phyloP scores from a whole-genome alignment of 2,797 vertebrate species.

The Protonibea diacanthus region DNA sequence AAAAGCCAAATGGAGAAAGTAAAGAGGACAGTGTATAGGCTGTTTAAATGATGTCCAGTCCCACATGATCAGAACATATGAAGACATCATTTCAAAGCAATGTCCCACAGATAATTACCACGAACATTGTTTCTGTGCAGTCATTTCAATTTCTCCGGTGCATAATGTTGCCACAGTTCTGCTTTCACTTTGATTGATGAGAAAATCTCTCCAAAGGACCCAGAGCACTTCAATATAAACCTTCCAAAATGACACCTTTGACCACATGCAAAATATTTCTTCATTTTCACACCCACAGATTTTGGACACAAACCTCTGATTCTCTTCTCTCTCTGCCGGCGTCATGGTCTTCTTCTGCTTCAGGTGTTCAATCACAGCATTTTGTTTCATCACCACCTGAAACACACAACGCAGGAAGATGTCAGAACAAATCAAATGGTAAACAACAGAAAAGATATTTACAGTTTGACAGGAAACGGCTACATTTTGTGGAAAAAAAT shows the following conservation, averaged over 20 bases:
- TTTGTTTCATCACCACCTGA: slow-evolving; percentile 99
- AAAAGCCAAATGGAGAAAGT: slow-evolving; percentile 9
- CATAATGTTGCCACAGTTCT: neutral
- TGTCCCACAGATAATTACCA: neutral
- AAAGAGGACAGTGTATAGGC: neutral
- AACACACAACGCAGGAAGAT: neutral
- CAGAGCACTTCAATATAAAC: slow-evolving; percentile 14
- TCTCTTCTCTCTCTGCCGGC: slow-evolving; percentile 95
- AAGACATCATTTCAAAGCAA: neutral
- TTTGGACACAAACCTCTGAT: slow-evolving; percentile 90
- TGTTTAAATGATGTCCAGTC: neutral
- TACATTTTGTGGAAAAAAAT: neutral
- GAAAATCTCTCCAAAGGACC: slow-evolving; percentile 20
- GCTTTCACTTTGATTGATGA: neutral
- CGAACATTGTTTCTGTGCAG: neutral
- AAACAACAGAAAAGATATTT: neutral
- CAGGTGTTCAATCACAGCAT: slow-evolving; percentile 96
- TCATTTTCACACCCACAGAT: neutral
- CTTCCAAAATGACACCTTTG: slow-evolving; percentile 8
- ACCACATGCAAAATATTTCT: neutral
- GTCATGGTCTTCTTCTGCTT: slow-evolving; percentile 98
- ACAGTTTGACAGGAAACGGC: neutral
- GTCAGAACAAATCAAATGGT: slow-evolving; percentile 8
- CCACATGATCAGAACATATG: neutral
- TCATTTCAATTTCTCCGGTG: neutral